phyloP scores from a whole-genome alignment of 1,140 invertebrate species.

The Himalopsyche phryganea region DNA sequence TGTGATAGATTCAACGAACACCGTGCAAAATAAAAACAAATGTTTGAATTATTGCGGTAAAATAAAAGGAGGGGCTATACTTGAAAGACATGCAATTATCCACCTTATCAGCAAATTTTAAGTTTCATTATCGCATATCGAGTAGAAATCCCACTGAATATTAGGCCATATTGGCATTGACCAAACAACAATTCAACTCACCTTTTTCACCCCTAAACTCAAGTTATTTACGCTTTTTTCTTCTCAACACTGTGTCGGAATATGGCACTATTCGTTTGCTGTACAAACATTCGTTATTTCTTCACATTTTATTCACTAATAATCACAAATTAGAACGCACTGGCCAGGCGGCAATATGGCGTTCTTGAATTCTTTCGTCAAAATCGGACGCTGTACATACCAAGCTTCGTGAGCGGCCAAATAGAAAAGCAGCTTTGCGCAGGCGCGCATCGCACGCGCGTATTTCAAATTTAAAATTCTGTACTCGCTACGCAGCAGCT shows the following conservation, averaged over 20 bases:
- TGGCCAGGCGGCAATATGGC: slow-evolving; percentile 19
- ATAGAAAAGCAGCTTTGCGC: slow-evolving; percentile 6
- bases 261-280: not conserved
- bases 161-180: slow-evolving; percentile 56
- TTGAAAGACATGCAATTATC: slow-evolving; percentile 50
- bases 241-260: not conserved
- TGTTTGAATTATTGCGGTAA: slow-evolving; percentile 31
- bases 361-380: slow-evolving; percentile 9
- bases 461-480: slow-evolving; percentile 9
- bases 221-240: not conserved
- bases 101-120: slow-evolving; percentile 56
- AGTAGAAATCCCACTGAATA: slow-evolving; percentile 55
- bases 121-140: slow-evolving; percentile 57
- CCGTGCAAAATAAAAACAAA: slow-evolving; percentile 1
- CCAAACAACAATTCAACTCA: slow-evolving; percentile 51
- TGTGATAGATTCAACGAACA: not conserved
- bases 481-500: too few species aligned
- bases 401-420: slow-evolving; percentile 13
- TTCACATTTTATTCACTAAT: slow-evolving; percentile 25
- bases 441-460: slow-evolving; percentile 7
- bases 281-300: not conserved
- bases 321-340: slow-evolving; percentile 13
- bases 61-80: slow-evolving; percentile 19
- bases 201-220: slow-evolving; percentile 40
- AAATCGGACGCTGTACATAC: slow-evolving; percentile 21